Base-by-base conservation (phyloP, 2,888 invertebrate genomes). In the Odontothrips loti region DNA sequence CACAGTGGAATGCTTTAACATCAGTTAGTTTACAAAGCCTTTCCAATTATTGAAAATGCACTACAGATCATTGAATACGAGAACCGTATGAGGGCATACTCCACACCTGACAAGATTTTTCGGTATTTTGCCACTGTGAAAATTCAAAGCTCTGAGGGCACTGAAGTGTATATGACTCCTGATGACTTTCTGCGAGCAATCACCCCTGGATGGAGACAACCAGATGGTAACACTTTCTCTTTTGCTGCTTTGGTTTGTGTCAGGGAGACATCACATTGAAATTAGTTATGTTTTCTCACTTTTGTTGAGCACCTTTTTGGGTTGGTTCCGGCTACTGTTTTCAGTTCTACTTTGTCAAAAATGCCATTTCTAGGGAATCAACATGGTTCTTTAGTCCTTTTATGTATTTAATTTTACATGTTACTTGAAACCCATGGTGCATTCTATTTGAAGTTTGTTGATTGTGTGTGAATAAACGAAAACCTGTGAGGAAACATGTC, bases 31-130 rank as follows among this genome's bases (percentile, higher is more conserved):
- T 20, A 15, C 20, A 20, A 20, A 80, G 81, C 47, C 80, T 80
- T 43, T 47, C 48, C 23, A 78, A 51, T 51, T 43, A 51, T 81
- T 82, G 75, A 79, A 79, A 58, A 79, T 79, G 63, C 48, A 79
- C 80, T 88, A 83, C 90, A 98, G 97, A 97, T 99, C 85, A 97
- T 97, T 87, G 97, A 98, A 87, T 99, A 99, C 90, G 98, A 99
- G 89, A 98, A 99, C 89, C 92, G 98, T 86, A 94, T 99, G 90
- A 91, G 98, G 85, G 91, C 95, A 84, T 98, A 93, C 89, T 98
- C 98, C n/a, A 97, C 98, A 68, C 98, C 98, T 80, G 98, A 99
- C 89, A 99, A 99, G 91, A 97, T 99, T 87, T 99, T 99, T 90
- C 94, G 99, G 84, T 99, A 99, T 89, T 99, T 99, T 91, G 98